These are phyloP conservation scores for Scophthalmus maximus DNA, from an alignment of 2,113 vertebrate species.

Conservation along the genomic window DNA sequence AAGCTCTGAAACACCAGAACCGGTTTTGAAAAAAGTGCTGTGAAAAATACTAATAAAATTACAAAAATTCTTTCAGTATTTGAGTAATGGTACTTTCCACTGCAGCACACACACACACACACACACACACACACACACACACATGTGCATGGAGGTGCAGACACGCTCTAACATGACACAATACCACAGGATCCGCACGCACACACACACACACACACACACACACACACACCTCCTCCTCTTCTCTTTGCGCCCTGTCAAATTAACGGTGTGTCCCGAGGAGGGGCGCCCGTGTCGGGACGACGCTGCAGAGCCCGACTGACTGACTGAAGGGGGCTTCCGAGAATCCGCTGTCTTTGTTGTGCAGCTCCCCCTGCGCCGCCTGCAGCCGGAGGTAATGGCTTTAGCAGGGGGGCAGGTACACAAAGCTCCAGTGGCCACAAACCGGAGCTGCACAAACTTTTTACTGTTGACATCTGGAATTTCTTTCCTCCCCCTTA, in stretches of 20 bases:
- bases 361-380: slow-evolving; percentile 56
- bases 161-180: slow-evolving; percentile 10
- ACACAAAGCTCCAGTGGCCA: slow-evolving; percentile 82
- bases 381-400: slow-evolving; percentile 80
- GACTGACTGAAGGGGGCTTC: slow-evolving; percentile 78
- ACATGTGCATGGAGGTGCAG: background rate
- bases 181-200: background rate
- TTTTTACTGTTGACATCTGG: slow-evolving; percentile 87
- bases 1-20: no score
- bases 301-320: slow-evolving; percentile 5
- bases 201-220: no score
- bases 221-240: no score
- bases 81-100: background rate
- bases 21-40: no score
- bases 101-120: background rate
- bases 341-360: slow-evolving; percentile 81
- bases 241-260: slow-evolving; percentile 44
- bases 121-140: background rate
- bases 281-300: slow-evolving; percentile 19
- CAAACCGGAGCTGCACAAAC: slow-evolving; percentile 81
- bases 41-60: background rate
- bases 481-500: slow-evolving; percentile 81
- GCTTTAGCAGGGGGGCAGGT: slow-evolving; percentile 84
- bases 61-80: background rate
- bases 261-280: slow-evolving; percentile 39